Base-by-base conservation (phyloP, 2,888 invertebrate species). In the Eupeodes latifasciatus region DNA sequence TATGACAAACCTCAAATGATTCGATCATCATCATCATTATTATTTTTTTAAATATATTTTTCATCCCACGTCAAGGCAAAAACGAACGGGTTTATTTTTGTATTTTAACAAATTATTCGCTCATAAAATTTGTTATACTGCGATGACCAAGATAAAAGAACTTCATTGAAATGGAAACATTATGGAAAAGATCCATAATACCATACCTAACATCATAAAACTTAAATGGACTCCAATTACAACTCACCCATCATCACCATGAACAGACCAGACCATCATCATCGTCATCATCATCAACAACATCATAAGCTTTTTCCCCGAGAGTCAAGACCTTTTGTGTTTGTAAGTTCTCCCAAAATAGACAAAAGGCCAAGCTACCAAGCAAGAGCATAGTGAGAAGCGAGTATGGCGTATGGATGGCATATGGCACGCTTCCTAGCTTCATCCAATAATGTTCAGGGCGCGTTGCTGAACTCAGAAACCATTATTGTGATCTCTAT, bases 401-500 rank as follows among this genome's bases (percentile, higher is more conserved):
- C n/a, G n/a, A n/a, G n/a, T 16, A 7, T 7, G n/a, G 51, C 51
- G 5, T 14, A 1, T 6, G n/a, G 53, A 12, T 47, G 67, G 34
- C 59, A n/a, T 62, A 51, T 61, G 75, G 82, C 82, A 82, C 82
- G 64, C 82, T 72, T 77, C 51, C 51, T 40, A 1, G 40, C 67
- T 47, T n/a, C 9, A 57, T 67, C 57, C 16, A 12, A 64, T 62
- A 82, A 64, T 71, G 77, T 82, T 64, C 40, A 53, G 62, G 34
- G 49, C 49, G 57, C 71, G 55, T 19, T 53, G 59, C 67, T 69
- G 85, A 85, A 85, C 81, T 81, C 85, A 81, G 85, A 85, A 75
- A 81, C 81, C 76, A 76, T 53, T 75, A 66, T 59, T 75, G 64
- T 76, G 86, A 86, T 86, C 79, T 61, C 86, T 75, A 86, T 82